Evolutionary conservation across 2,888 invertebrate species (phyloP).

Genomic region (Xylota segnis): DNA sequence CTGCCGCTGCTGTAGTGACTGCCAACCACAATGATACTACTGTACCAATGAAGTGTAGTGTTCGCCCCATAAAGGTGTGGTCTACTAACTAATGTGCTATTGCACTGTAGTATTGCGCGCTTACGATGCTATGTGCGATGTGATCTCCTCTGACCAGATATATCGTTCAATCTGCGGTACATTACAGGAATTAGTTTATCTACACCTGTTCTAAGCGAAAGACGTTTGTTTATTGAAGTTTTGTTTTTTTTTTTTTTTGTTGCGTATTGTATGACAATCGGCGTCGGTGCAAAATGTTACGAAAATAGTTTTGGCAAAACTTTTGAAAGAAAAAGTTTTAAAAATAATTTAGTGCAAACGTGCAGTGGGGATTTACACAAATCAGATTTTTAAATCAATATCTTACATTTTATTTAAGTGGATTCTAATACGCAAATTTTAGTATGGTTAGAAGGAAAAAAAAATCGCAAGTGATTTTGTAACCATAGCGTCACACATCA

Average conservation of each 20-base stretch:
- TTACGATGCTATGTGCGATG: conserved; percentile 58
- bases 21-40: conserved; percentile 69
- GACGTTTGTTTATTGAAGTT: conserved; percentile 60
- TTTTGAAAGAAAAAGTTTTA: not conserved
- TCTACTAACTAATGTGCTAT: conserved; percentile 72
- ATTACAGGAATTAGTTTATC: conserved; percentile 70
- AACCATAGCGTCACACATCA: conserved; percentile 9
- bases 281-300: conserved; percentile 25
- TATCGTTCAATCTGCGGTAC: conserved; percentile 74
- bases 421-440: conserved; percentile 5
- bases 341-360: conserved; percentile 24
- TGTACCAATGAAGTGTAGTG: conserved; percentile 75
- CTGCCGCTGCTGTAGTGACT: conserved; percentile 37
- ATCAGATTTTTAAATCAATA: not conserved
- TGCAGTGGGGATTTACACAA: conserved; percentile 7
- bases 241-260: not conserved
- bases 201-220: conserved; percentile 74
- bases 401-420: not conserved
- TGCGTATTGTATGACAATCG: not conserved
- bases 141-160: conserved; percentile 76
- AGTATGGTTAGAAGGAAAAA: not conserved
- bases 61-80: conserved; percentile 76
- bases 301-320: not conserved
- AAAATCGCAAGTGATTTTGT: conserved; percentile 14
- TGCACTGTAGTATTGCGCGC: conserved; percentile 62